A percentile compares a stretch with the other conserved stretches of the same genome.
phyloP scores from a whole-genome alignment of 2,113 vertebrate species.

The Baryphthengus martii region DNA sequence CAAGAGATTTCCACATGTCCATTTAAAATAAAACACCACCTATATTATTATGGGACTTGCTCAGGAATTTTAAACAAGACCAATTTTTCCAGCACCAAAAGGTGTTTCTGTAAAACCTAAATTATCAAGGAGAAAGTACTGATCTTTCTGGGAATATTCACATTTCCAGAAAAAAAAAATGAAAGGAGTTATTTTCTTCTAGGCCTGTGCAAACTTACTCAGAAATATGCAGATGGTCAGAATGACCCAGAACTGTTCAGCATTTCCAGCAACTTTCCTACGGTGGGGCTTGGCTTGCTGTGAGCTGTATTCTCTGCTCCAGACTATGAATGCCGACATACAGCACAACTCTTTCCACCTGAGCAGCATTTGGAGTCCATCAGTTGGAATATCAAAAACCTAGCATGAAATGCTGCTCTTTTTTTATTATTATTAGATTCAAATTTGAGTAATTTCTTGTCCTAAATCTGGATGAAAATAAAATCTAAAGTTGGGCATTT shows the following conservation, averaged over 20 bases:
- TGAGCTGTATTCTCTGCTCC: accelerated
- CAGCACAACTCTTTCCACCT: background rate
- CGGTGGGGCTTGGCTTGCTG: background rate
- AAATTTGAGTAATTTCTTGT: background rate
- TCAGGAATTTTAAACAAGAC: background rate
- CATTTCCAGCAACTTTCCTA: background rate
- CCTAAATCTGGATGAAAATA: background rate
- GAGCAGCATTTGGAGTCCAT: background rate
- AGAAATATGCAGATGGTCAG: background rate
- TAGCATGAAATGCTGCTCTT: background rate
- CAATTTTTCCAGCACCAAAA: background rate
- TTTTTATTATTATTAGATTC: background rate
- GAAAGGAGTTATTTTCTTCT: background rate
- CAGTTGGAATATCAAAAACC: background rate
- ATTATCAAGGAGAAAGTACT: background rate
- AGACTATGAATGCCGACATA: background rate
- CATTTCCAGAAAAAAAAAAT: background rate
- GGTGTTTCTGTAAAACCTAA: background rate
- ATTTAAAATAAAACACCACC: background rate
- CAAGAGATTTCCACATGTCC: background rate
- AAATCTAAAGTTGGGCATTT: background rate
- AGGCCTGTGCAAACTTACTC: background rate
- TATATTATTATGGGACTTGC: background rate
- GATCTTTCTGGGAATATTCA: background rate
- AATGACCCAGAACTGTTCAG: background rate